These are phyloP conservation scores for Thaumetopoea pityocampa DNA, from an alignment of 1,140 invertebrate genomes.

Conservation along the genomic window DNA sequence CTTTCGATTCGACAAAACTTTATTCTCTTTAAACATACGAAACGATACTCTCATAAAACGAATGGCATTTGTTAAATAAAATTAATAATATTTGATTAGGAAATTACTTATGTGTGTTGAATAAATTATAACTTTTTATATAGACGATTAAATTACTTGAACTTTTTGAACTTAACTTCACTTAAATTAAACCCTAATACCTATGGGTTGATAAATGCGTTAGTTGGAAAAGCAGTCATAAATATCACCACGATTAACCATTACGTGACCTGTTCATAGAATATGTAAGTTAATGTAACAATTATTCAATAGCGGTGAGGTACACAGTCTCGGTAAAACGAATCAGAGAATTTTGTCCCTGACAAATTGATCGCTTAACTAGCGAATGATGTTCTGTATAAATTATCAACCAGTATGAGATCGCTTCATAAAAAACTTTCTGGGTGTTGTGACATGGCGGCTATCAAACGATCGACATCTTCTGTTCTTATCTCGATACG, in stretches of 20 bases:
- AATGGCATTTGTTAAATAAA: too few relatives aligned
- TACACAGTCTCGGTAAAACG: slow-evolving; percentile 34
- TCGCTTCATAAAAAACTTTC: slow-evolving; percentile 39
- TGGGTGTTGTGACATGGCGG: slow-evolving; percentile 32
- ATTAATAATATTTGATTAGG: too few relatives aligned
- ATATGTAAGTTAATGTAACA: slow-evolving; percentile 14
- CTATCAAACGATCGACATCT: slow-evolving; percentile 2
- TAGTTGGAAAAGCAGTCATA: slow-evolving; percentile 12
- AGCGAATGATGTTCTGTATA: slow-evolving; percentile 47
- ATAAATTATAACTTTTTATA: slow-evolving; percentile 6
- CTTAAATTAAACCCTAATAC: slow-evolving; percentile 2
- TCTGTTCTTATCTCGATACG: slow-evolving; percentile 4
- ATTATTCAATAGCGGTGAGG: slow-evolving; percentile 25
- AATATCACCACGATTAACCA: slow-evolving; percentile 11
- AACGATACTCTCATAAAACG: too few relatives aligned
- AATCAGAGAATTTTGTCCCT: slow-evolving; percentile 56
- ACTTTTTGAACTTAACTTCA: slow-evolving; percentile 5
- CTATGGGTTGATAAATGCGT: slow-evolving; percentile 9
- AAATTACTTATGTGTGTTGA: slow-evolving; percentile 7
- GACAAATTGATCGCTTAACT: slow-evolving; percentile 57
- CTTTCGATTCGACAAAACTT: too few relatives aligned
- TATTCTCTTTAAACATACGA: too few relatives aligned
- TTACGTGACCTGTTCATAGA: slow-evolving; percentile 3
- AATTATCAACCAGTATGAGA: slow-evolving; percentile 44
- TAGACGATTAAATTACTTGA: slow-evolving; percentile 3